phyloP scores from a whole-genome alignment of 2,113 vertebrate genomes.

The Ranitomeya imitator region DNA sequence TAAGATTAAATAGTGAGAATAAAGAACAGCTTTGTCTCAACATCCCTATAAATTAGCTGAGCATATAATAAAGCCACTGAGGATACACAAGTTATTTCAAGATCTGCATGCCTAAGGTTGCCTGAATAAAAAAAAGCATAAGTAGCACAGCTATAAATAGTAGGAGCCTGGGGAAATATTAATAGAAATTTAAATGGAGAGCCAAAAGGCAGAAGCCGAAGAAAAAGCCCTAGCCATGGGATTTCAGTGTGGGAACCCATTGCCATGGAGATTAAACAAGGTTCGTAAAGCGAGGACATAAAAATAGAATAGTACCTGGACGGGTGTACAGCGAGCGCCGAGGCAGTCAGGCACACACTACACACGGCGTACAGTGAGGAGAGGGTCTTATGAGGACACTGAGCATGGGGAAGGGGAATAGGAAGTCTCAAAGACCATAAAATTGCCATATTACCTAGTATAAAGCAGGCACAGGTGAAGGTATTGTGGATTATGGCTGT shows the following conservation, averaged over 20 bases:
- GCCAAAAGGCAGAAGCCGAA: conserved; percentile 55
- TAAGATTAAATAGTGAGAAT: not conserved
- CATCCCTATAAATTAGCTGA: conserved; percentile 6
- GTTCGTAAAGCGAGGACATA: conserved; percentile 35
- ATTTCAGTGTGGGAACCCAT: conserved; percentile 53
- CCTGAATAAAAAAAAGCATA: conserved; percentile 59
- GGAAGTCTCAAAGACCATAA: not conserved
- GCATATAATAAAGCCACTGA: not conserved
- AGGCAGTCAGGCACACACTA: conserved; percentile 10
- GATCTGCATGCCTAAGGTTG: conserved; percentile 32
- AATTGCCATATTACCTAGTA: too few species aligned
- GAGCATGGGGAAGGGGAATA: too few species aligned
- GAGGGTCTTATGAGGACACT: not conserved
- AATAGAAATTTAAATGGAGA: conserved; percentile 64
- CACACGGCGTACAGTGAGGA: not conserved
- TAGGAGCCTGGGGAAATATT: conserved; percentile 58
- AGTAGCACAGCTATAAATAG: conserved; percentile 47
- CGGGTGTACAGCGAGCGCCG: conserved; percentile 16
- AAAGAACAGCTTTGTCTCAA: not conserved
- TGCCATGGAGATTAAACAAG: conserved; percentile 62
- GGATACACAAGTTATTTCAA: conserved; percentile 29
- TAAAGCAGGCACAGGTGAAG: too few species aligned
- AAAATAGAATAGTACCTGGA: conserved; percentile 54
- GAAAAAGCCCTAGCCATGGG: conserved; percentile 56
- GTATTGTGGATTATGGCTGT: too few species aligned